Conservation (phyloP, 2,797 vertebrate genomes). For the Scolopax rusticola region DNA sequence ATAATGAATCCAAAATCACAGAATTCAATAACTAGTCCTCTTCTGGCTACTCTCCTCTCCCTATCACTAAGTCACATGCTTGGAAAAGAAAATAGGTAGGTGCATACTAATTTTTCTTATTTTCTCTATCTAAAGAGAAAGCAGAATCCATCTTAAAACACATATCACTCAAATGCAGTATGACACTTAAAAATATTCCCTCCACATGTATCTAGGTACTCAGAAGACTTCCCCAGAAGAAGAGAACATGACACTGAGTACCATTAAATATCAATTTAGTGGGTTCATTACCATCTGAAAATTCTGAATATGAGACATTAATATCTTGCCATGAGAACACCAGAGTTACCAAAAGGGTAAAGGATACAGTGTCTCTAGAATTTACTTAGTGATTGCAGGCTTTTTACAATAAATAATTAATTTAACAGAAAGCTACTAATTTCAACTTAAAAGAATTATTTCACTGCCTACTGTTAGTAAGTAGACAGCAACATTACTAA, state of each 20-base stretch:
- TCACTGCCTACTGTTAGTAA: background rate
- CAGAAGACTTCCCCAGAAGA: background rate
- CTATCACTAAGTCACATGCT: background rate
- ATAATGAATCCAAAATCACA: background rate
- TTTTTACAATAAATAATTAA: background rate
- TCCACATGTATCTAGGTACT: background rate
- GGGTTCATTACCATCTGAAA: background rate
- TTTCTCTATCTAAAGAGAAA: background rate
- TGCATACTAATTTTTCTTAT: background rate
- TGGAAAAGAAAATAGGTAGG: background rate
- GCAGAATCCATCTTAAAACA: background rate
- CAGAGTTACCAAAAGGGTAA: background rate
- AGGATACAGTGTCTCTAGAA: background rate
- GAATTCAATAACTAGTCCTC: background rate
- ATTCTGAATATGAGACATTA: background rate
- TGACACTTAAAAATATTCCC: background rate
- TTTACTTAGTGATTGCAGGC: background rate
- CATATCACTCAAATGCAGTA: background rate
- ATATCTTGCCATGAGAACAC: background rate
- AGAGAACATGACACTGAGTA: background rate
- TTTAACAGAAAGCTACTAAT: background rate
- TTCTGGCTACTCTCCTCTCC: background rate
- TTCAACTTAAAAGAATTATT: background rate
- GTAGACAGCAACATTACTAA: background rate
- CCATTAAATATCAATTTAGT: background rate